Percentiles rank a stretch among this genome's conserved stretches.
Evolutionary conservation across 2,797 vertebrate species (phyloP).

Genomic region (Allobates femoralis): DNA sequence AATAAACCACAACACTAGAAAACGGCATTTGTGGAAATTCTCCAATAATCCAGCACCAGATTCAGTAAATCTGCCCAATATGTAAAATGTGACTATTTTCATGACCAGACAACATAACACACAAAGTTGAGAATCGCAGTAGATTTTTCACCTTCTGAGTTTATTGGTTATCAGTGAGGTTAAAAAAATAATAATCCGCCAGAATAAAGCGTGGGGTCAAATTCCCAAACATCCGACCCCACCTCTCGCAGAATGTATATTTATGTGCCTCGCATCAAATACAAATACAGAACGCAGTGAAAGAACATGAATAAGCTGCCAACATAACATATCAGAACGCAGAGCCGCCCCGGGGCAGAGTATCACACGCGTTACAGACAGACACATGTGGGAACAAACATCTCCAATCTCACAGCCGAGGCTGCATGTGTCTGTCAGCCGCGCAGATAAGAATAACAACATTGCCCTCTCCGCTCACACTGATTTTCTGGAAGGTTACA

Average conservation of each 20-base stretch:
- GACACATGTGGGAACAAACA: slow-evolving; percentile 30
- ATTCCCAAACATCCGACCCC: not conserved
- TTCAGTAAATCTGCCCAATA: not conserved
- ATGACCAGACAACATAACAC: not conserved
- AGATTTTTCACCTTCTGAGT: not conserved
- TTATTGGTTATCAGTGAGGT: not conserved
- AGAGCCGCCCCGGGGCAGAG: slow-evolving; percentile 43
- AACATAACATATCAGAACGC: slow-evolving; percentile 17
- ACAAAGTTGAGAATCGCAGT: not conserved
- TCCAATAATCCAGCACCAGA: no score
- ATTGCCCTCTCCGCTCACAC: slow-evolving; percentile 14
- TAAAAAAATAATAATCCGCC: not conserved
- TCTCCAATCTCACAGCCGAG: slow-evolving; percentile 26
- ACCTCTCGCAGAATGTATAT: not conserved
- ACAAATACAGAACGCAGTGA: not conserved
- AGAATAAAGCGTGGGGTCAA: not conserved
- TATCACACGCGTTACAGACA: slow-evolving; percentile 34
- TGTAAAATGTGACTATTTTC: not conserved
- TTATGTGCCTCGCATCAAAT: not conserved
- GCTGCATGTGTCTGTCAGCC: slow-evolving; percentile 43
- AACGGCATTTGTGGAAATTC: no score
- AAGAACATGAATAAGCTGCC: slow-evolving; percentile 26
- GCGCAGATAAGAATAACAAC: slow-evolving; percentile 18
- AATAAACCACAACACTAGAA: no score
- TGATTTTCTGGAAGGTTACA: slow-evolving; percentile 26